A percentile compares a stretch with the other conserved stretches of the same genome.
Conservation (phyloP, 2,113 vertebrate genomes). For the Urocitellus parryii region DNA sequence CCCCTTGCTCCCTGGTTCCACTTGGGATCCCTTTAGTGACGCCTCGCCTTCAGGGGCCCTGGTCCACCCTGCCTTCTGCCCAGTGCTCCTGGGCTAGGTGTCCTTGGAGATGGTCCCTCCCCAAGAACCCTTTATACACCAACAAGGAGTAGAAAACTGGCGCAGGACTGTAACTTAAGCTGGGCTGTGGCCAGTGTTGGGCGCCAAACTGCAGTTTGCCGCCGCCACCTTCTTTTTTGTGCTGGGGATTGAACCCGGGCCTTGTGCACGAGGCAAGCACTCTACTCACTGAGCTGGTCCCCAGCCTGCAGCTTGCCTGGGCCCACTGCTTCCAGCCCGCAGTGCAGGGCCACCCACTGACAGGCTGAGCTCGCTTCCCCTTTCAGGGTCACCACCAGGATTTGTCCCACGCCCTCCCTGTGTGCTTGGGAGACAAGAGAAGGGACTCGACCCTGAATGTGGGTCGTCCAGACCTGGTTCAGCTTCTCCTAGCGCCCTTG, state of each 20-base stretch:
- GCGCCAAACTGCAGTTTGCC: conserved; percentile 68
- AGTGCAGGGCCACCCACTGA: no score
- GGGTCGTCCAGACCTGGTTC: neutral
- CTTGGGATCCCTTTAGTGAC: neutral
- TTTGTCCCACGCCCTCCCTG: neutral
- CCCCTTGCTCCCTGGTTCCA: neutral
- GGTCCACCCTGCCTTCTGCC: conserved; percentile 77
- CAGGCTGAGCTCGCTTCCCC: neutral
- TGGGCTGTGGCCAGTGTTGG: conserved; percentile 70
- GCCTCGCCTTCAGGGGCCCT: neutral
- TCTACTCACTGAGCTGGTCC: no score
- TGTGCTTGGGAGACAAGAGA: neutral
- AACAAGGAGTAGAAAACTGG: conserved; percentile 75
- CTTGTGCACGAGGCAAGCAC: no score
- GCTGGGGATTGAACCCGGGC: no score
- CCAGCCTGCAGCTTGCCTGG: no score
- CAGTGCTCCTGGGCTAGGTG: conserved; percentile 74
- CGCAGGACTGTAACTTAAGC: conserved; percentile 75
- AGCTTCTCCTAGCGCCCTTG: neutral
- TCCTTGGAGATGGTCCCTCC: conserved; percentile 78
- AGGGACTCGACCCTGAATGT: neutral
- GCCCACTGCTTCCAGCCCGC: no score
- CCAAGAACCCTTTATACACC: conserved; percentile 65
- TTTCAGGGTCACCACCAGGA: neutral
- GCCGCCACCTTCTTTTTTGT: no score